These are phyloP conservation scores for Marisa cornuarietis DNA, from an alignment of 1,140 invertebrate genomes.

Conservation along the genomic window DNA sequence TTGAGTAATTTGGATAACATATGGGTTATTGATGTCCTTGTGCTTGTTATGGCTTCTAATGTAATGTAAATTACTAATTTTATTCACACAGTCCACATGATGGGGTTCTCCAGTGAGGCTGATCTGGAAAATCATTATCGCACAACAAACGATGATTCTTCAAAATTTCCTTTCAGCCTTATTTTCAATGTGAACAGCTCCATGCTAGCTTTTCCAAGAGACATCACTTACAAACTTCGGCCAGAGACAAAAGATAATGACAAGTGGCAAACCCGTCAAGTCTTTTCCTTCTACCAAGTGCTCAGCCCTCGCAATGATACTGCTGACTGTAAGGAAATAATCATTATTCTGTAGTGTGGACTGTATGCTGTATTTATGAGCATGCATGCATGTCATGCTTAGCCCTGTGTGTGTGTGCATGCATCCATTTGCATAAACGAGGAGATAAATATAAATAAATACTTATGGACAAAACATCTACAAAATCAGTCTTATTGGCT, in stretches of 20 bases:
- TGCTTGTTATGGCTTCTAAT: too few relatives aligned
- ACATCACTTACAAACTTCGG: slow-evolving; percentile 45
- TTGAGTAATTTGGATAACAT: background rate
- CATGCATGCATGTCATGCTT: too few relatives aligned
- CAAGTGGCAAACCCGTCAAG: slow-evolving; percentile 73
- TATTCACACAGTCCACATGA: slow-evolving; percentile 22
- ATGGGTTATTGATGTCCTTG: background rate
- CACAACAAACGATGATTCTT: background rate
- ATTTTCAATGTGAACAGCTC: slow-evolving; percentile 20
- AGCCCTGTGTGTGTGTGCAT: too few relatives aligned
- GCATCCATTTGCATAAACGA: too few relatives aligned
- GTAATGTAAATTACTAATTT: background rate
- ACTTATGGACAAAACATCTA: too few relatives aligned
- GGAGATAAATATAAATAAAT: too few relatives aligned
- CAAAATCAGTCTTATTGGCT: too few relatives aligned
- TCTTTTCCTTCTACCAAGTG: slow-evolving; percentile 75
- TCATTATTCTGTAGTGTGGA: too few relatives aligned
- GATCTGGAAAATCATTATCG: slow-evolving; percentile 55
- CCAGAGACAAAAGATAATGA: slow-evolving; percentile 46
- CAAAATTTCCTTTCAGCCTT: slow-evolving; percentile 47
- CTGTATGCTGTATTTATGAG: too few relatives aligned
- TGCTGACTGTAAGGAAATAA: slow-evolving; percentile 64
- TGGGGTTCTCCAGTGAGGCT: slow-evolving; percentile 62
- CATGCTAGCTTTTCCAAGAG: slow-evolving; percentile 25
- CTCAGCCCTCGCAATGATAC: slow-evolving; percentile 72